Conservation (phyloP, 2,888 invertebrate genomes). For the Agriopis marginaria region DNA sequence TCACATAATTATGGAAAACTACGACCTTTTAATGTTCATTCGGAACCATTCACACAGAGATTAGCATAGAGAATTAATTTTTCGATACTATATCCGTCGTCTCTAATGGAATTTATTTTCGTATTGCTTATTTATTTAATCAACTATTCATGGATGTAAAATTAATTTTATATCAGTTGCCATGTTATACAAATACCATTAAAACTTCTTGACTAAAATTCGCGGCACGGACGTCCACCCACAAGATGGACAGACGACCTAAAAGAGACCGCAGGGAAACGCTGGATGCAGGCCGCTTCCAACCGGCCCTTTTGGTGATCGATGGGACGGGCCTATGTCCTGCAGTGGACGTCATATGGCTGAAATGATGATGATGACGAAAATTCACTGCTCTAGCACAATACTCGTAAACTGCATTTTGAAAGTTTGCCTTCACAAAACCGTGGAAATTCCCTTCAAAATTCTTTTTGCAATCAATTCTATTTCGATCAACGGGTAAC, state of each 20-base stretch:
- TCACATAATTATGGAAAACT: slow-evolving; percentile 3
- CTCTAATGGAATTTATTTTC: slow-evolving; percentile 28
- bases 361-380: no score
- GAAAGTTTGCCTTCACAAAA: not conserved
- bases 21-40: slow-evolving; percentile 21
- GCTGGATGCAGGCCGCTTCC: no score
- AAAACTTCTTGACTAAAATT: not conserved
- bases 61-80: slow-evolving; percentile 37
- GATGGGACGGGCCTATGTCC: no score
- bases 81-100: slow-evolving; percentile 15
- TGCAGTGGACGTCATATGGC: no score
- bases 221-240: no score
- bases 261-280: no score
- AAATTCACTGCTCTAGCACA: not conserved
- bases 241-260: no score
- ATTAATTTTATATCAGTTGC: slow-evolving; percentile 8
- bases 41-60: slow-evolving; percentile 16
- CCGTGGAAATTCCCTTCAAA: not conserved
- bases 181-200: not conserved
- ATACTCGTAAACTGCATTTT: not conserved
- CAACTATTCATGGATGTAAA: slow-evolving; percentile 6
- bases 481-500: not conserved
- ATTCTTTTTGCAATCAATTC: not conserved
- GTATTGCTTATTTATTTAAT: slow-evolving; percentile 17
- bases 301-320: no score